These are phyloP conservation scores for Ectemnius cavifrons DNA, from an alignment of 2,888 invertebrate species.

Conservation along the genomic window DNA sequence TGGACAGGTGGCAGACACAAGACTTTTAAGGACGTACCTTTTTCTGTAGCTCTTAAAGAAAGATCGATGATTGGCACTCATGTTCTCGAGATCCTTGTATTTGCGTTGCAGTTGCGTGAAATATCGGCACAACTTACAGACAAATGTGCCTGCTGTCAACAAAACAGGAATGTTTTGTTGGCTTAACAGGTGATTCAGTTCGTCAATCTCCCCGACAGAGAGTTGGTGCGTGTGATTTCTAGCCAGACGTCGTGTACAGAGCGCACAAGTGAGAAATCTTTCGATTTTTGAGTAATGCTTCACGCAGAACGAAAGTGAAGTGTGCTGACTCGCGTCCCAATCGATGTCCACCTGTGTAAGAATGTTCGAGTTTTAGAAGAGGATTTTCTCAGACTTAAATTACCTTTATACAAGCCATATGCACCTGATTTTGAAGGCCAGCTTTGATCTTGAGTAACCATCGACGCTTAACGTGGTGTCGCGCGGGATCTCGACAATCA, in stretches of 20 bases:
- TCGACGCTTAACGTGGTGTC: constrained; percentile 76
- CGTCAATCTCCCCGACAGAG: constrained; percentile 81
- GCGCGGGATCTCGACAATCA: constrained; percentile 74
- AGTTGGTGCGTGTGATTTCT: constrained; percentile 87
- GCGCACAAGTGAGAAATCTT: constrained; percentile 86
- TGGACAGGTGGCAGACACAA: not conserved
- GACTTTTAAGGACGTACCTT: constrained; percentile 77
- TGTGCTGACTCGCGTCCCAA: constrained; percentile 76
- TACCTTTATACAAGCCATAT: no score
- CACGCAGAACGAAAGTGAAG: constrained; percentile 79
- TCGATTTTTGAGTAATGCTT: constrained; percentile 85
- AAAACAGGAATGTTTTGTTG: constrained; percentile 85
- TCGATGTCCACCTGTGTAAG: constrained; percentile 75
- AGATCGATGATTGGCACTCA: constrained; percentile 78
- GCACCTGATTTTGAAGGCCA: constrained; percentile 71
- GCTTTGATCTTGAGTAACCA: constrained; percentile 76
- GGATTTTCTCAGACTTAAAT: not conserved
- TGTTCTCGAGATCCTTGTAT: constrained; percentile 77
- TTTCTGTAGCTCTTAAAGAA: constrained; percentile 83
- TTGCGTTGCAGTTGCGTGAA: constrained; percentile 87
- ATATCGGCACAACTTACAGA: constrained; percentile 90
- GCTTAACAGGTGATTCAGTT: constrained; percentile 79
- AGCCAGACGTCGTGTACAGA: constrained; percentile 87
- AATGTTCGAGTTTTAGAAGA: not conserved
- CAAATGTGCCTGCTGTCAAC: constrained; percentile 84